Evolutionary conservation across 2,888 invertebrate genomes (phyloP).

Genomic region (Aromia moschata): DNA sequence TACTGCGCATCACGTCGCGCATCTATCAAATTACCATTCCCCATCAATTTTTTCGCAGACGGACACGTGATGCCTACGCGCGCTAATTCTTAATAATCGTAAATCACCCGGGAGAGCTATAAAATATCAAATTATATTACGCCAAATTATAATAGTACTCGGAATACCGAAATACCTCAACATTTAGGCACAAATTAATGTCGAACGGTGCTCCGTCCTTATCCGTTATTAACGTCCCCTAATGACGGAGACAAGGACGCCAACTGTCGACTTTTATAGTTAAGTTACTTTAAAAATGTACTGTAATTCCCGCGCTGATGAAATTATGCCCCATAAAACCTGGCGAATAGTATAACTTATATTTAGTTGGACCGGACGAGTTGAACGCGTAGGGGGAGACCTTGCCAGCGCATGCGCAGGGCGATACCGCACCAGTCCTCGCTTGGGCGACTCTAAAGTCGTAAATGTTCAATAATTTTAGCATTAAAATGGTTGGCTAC

Average conservation of each 20-base stretch:
- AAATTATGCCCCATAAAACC: conserved; percentile 60
- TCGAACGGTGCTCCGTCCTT: conserved; percentile 30
- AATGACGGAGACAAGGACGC: conserved; percentile 57
- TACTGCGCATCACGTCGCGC: neutral
- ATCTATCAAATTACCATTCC: conserved; percentile 10
- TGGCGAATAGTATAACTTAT: conserved; percentile 54
- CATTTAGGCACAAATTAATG: conserved; percentile 48
- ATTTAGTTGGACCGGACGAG: conserved; percentile 44
- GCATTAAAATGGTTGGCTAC: conserved; percentile 20
- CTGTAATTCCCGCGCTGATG: conserved; percentile 58
- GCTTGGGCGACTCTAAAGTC: conserved; percentile 13
- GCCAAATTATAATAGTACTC: conserved; percentile 56
- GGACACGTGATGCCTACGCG: conserved; percentile 4
- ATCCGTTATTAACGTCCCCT: conserved; percentile 40
- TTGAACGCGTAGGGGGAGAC: conserved; percentile 21
- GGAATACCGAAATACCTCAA: conserved; percentile 34
- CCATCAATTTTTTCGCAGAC: conserved; percentile 17
- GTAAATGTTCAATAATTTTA: conserved; percentile 23
- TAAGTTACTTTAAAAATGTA: conserved; percentile 56
- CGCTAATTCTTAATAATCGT: conserved; percentile 55
- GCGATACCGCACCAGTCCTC: neutral
- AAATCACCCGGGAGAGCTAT: conserved; percentile 54
- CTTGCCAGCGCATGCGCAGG: conserved; percentile 10
- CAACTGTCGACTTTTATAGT: conserved; percentile 54
- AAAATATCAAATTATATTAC: conserved; percentile 58